phyloP scores from a whole-genome alignment of 2,113 vertebrate species.

The Felis chaus region DNA sequence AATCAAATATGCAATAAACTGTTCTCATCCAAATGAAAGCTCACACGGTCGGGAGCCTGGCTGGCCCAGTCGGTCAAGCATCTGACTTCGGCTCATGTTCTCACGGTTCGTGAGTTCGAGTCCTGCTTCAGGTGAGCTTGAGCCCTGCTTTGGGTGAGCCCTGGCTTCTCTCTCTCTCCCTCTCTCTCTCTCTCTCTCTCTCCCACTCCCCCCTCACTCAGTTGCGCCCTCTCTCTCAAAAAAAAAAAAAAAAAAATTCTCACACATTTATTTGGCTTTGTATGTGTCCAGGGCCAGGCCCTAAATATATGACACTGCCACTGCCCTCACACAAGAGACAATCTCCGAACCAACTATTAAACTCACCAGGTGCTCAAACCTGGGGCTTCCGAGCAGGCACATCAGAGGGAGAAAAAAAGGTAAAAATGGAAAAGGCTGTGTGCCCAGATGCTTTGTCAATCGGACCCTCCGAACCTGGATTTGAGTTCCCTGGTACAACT shows the following conservation, averaged over 20 bases:
- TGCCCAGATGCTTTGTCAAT: not conserved
- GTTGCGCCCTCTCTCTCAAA: not conserved
- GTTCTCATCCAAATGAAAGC: no score
- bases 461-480: not conserved
- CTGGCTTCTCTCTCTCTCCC: not conserved
- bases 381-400: not conserved
- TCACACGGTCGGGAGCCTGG: not conserved
- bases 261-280: not conserved
- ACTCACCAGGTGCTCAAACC: not conserved
- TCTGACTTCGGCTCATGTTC: not conserved
- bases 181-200: not conserved
- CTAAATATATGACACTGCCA: no score
- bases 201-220: not conserved
- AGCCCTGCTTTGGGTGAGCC: no score
- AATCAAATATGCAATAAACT: not conserved
- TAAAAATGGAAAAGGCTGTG: not conserved
- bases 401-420: not conserved
- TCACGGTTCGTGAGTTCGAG: not conserved
- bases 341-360: not conserved
- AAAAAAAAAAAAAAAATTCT: not conserved
- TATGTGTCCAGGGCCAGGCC: not conserved
- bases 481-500: not conserved
- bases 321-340: not conserved
- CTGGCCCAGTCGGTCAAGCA: not conserved
- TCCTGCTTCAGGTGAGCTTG: no score